Base-by-base conservation (phyloP, 2,113 vertebrate genomes). In the Pelecanoides urinatrix region DNA sequence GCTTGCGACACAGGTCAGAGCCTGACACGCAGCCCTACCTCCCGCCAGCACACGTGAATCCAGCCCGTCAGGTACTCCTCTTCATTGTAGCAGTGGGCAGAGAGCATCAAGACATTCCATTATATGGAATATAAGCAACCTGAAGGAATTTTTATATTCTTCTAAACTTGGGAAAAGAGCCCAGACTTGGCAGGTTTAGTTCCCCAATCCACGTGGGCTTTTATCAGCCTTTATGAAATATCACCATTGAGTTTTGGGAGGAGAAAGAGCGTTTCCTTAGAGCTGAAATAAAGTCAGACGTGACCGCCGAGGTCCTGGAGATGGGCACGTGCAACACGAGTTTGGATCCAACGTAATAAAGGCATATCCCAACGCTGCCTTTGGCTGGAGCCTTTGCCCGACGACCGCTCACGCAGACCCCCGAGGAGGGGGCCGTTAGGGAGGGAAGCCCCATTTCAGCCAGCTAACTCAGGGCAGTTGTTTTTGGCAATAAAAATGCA, bases 271-370 rank as follows among this genome's bases (percentile, higher is more conserved):
- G 0, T 44, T 68, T 40, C 32, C 40, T 11, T 11, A n/a, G 45
- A 53, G 56, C 45, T 9, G 38, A 29, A 74, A 32, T 21, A 5
- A 29, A 50, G 6, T 25, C 10, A 3, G 65, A 27, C 4, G 32
- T 2, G 23, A 21, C 6, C 16, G 2, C 9, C 26, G 3, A 45
- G 29, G 40, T 19, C 26, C 42, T 17, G 65, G 68, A 47, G 52
- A 14, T 0, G 38, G 38, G 50, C 47, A n/a, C 2, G 0, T 7
- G 50, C 29, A 22, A 4, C 49, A 1, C 0, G 27, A 26, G 68
- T 34, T 56, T 29, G 59, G 88, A 45, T 23, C 42, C 65, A 36
- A 3, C 4, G 3, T 1, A 1, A 18, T 3, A 7, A 26, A 84
- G 58, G 16, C 58, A 4, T 3, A 59, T 65, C 62, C 49, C 58